phyloP scores from a whole-genome alignment of 2,888 invertebrate genomes.

The Athalia circularis region DNA sequence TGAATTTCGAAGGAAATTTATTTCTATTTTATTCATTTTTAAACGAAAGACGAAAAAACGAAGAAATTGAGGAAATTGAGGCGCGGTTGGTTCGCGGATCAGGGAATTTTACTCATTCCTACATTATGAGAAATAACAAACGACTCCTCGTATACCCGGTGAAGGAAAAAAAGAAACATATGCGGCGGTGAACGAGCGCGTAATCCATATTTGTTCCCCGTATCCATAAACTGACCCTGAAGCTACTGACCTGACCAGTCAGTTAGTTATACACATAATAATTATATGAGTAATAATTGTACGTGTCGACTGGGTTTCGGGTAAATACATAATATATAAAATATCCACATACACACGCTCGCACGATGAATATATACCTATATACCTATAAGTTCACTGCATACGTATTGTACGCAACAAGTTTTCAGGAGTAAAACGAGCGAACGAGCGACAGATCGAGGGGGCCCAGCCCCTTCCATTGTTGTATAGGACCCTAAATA shows the following conservation, averaged over 20 bases:
- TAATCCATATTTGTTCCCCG: slow-evolving; percentile 69
- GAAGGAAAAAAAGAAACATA: slow-evolving; percentile 52
- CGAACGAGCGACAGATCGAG: neutral
- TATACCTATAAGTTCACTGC: neutral
- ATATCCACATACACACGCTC: neutral
- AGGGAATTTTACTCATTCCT: no score
- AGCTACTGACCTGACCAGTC: slow-evolving; percentile 69
- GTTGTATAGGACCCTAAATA: neutral
- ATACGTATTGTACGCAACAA: no score
- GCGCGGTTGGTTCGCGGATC: no score
- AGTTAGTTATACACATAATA: slow-evolving; percentile 46
- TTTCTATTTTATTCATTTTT: no score
- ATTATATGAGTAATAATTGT: neutral
- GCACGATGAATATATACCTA: neutral
- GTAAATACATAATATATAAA: slow-evolving; percentile 6
- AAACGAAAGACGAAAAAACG: no score
- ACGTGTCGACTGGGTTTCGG: neutral
- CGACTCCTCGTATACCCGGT: slow-evolving; percentile 49
- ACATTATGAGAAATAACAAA: neutral
- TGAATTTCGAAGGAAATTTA: no score
- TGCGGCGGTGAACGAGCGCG: slow-evolving; percentile 72
- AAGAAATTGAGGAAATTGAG: no score
- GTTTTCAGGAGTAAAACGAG: neutral
- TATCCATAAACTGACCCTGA: slow-evolving; percentile 71
- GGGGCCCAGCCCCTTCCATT: neutral